phyloP scores from a whole-genome alignment of 2,888 invertebrate genomes.

The Athalia circularis region DNA sequence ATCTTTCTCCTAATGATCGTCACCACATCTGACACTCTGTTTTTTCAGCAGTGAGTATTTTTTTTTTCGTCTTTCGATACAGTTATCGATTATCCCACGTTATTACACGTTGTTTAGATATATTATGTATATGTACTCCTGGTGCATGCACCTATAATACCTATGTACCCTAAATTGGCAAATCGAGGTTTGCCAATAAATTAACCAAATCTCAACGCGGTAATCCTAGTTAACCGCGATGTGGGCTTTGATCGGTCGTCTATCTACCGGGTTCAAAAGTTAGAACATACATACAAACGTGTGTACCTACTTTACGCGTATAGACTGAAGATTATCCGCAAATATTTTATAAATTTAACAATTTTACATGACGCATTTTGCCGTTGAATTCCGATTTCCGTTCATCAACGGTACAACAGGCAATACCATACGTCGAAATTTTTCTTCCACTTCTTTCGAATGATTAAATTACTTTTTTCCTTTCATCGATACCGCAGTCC shows the following conservation, averaged over 20 bases:
- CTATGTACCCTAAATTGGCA: constrained; percentile 9
- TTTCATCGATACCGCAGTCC: constrained; percentile 52
- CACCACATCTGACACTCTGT: constrained; percentile 57
- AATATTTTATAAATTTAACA: too few species aligned
- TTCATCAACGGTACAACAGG: too few species aligned
- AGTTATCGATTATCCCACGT: background rate
- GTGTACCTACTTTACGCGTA: background rate
- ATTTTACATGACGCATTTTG: too few species aligned
- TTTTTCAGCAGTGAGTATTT: constrained; percentile 62
- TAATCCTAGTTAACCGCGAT: constrained; percentile 53
- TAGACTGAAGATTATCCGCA: too few species aligned
- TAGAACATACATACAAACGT: background rate
- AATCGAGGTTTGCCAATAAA: constrained; percentile 48
- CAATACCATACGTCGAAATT: too few species aligned
- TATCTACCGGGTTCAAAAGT: constrained; percentile 35
- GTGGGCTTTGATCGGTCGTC: constrained; percentile 50
- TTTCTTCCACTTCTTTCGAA: background rate
- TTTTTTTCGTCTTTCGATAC: background rate
- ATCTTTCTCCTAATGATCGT: constrained; percentile 53
- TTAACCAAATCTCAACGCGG: constrained; percentile 48
- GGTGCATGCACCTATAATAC: too few species aligned
- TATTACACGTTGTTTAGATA: too few species aligned
- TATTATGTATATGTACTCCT: too few species aligned
- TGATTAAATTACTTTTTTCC: background rate
- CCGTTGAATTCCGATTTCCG: too few species aligned